phyloP scores from a whole-genome alignment of 2,888 invertebrate species.

The Pandemis cinnamomeana region DNA sequence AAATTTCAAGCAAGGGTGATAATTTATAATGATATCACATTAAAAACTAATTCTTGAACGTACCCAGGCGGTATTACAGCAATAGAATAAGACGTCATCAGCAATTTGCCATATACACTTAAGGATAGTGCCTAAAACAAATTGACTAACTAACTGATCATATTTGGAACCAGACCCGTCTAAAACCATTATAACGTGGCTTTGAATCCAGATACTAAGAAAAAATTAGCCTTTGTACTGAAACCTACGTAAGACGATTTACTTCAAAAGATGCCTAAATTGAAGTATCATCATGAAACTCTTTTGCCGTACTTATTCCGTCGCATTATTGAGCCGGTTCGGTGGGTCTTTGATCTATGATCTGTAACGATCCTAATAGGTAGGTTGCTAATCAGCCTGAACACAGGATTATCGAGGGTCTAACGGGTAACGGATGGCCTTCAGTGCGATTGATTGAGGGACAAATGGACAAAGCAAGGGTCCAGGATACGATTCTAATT shows the following conservation, averaged over 20 bases:
- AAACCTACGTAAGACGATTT: neutral
- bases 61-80: no score
- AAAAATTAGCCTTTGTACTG: neutral
- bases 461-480: constrained; percentile 55
- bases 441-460: constrained; percentile 62
- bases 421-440: constrained; percentile 44
- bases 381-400: constrained; percentile 38
- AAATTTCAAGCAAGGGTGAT: no score
- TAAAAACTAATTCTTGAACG: no score
- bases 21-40: no score
- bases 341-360: constrained; percentile 40
- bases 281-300: constrained; percentile 12
- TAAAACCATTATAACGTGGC: neutral
- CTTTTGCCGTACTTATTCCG: constrained; percentile 14
- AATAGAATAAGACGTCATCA: no score
- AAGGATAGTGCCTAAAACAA: no score
- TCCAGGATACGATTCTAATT: constrained; percentile 34
- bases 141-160: no score
- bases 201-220: neutral
- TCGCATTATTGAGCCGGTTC: constrained; percentile 37
- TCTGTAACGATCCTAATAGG: constrained; percentile 39
- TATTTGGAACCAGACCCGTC: no score
- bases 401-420: constrained; percentile 42
- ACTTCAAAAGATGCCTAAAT: neutral
- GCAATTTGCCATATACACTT: no score